Evolutionary conservation across 2,113 vertebrate species (phyloP).

Genomic region (Phrynosoma platyrhinos): DNA sequence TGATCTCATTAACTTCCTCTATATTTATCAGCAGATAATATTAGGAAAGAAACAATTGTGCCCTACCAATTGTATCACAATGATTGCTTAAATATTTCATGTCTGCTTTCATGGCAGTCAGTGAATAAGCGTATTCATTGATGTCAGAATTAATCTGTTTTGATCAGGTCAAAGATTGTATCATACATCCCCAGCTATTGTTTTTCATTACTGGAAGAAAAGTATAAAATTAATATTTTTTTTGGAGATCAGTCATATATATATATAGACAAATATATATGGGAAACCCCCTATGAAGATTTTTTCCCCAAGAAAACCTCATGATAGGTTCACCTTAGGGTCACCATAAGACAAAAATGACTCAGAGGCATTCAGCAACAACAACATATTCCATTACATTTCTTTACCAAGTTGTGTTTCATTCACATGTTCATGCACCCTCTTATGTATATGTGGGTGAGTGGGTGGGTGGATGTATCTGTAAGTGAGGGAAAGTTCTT

Average conservation of each 20-base stretch:
- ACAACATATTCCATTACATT: conserved; percentile 5
- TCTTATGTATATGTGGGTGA: too few species aligned
- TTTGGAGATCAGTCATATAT: conserved; percentile 24
- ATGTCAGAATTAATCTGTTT: conserved; percentile 34
- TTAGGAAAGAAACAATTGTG: background rate
- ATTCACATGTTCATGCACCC: background rate
- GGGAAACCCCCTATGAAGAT: too few species aligned
- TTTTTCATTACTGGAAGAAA: conserved; percentile 31
- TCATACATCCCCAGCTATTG: conserved; percentile 9
- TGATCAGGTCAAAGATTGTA: conserved; percentile 44
- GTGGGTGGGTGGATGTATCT: too few species aligned
- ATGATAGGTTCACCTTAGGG: too few species aligned
- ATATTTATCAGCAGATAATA: conserved; percentile 25
- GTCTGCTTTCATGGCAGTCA: conserved; percentile 21
- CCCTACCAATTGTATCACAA: conserved; percentile 9
- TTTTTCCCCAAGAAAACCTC: too few species aligned
- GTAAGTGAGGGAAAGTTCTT: background rate
- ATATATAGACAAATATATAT: background rate
- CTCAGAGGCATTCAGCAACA: too few species aligned
- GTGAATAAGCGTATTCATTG: conserved; percentile 28
- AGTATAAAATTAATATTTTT: conserved; percentile 15
- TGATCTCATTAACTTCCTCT: conserved; percentile 15
- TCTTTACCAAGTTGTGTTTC: background rate
- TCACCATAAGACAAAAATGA: too few species aligned
- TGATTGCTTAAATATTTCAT: conserved; percentile 45